Evolutionary conservation across 1,140 invertebrate genomes (phyloP).

Genomic region (Mesaphorura yosii): DNA sequence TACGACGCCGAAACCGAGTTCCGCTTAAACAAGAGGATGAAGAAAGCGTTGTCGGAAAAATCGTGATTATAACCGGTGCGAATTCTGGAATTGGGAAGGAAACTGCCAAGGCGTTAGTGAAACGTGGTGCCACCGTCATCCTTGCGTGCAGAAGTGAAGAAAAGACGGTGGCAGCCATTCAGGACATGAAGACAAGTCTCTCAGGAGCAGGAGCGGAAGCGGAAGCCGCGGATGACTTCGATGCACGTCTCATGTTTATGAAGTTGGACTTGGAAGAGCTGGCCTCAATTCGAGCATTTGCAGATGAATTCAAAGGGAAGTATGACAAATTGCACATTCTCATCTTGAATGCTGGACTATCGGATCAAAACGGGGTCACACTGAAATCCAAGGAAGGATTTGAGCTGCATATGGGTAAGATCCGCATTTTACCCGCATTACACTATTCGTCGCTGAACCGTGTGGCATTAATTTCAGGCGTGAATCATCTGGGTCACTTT

Average conservation of each 20-base stretch:
- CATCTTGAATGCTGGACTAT: slow-evolving; percentile 64
- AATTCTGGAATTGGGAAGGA: slow-evolving; percentile 69
- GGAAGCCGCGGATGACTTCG: neutral
- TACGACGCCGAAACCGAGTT: too few species aligned
- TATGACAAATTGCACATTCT: slow-evolving; percentile 55
- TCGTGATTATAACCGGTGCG: slow-evolving; percentile 64
- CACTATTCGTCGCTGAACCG: neutral
- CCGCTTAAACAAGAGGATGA: slow-evolving; percentile 25
- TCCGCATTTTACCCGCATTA: neutral
- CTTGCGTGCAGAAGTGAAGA: slow-evolving; percentile 57
- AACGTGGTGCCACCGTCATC: slow-evolving; percentile 54
- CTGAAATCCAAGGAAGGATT: slow-evolving; percentile 2
- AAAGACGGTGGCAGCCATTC: slow-evolving; percentile 46
- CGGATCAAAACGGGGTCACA: slow-evolving; percentile 2
- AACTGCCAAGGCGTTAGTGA: slow-evolving; percentile 53
- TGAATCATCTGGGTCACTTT: slow-evolving; percentile 86
- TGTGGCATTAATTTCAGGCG: slow-evolving; percentile 59
- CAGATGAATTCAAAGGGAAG: slow-evolving; percentile 46
- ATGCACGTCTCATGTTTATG: slow-evolving; percentile 4
- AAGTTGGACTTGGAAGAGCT: slow-evolving; percentile 54
- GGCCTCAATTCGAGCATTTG: slow-evolving; percentile 57
- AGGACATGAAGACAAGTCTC: slow-evolving; percentile 41
- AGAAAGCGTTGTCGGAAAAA: slow-evolving; percentile 43
- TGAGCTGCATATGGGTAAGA: neutral
- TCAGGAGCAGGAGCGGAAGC: neutral